phyloP scores from a whole-genome alignment of 2,113 vertebrate genomes.

The Pelobates fuscus region DNA sequence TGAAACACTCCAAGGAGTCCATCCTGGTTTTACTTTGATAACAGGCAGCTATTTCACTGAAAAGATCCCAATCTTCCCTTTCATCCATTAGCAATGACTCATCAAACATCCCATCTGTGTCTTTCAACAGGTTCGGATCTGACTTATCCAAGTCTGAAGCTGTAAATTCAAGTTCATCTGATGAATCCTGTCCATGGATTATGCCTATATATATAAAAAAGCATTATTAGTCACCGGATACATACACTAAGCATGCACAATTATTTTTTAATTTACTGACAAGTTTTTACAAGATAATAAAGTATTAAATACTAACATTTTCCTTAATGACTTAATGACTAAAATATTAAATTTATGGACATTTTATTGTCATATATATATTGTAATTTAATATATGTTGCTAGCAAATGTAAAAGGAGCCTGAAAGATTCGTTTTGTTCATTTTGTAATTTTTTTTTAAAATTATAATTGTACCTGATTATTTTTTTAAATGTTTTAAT shows the following conservation, averaged over 20 bases:
- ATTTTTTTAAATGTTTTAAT: too few relatives aligned
- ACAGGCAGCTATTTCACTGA: conserved; percentile 67
- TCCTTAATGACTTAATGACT: too few relatives aligned
- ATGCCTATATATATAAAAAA: conserved; percentile 45
- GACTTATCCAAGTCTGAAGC: conserved; percentile 57
- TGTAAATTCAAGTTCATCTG: conserved; percentile 67
- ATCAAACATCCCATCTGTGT: conserved; percentile 61
- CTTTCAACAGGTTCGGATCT: conserved; percentile 48
- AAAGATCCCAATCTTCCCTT: conserved; percentile 63
- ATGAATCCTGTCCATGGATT: conserved; percentile 62
- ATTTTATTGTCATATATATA: too few relatives aligned
- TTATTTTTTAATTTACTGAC: too few relatives aligned
- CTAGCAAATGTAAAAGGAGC: too few relatives aligned
- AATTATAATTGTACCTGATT: too few relatives aligned
- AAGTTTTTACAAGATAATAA: background rate
- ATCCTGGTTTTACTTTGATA: conserved; percentile 59
- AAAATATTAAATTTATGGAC: too few relatives aligned
- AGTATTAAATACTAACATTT: too few relatives aligned
- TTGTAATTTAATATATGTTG: too few relatives aligned
- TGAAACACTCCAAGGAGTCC: conserved; percentile 56
- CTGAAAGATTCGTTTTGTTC: too few relatives aligned
- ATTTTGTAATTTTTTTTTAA: too few relatives aligned
- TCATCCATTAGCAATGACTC: conserved; percentile 57
- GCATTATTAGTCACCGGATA: background rate
- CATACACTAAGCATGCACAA: too few relatives aligned